A percentile compares a stretch with the other conserved stretches of the same genome.
Evolutionary conservation across 2,888 invertebrate genomes (phyloP).

Genomic region (Incurvaria masculella): DNA sequence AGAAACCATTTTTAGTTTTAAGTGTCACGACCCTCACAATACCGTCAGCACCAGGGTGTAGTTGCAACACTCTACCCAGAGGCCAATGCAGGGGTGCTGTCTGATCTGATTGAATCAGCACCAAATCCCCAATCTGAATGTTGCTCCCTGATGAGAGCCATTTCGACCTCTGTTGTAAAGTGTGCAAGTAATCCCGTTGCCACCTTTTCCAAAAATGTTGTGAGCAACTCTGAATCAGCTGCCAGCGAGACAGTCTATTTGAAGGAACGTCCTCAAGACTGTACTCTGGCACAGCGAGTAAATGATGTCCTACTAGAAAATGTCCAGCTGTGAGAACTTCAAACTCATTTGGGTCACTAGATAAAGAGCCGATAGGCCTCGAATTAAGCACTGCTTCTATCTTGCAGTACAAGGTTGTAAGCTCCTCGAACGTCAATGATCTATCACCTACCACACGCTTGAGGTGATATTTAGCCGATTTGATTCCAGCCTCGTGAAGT

Average conservation of each 20-base stretch:
- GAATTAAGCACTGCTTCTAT: constrained; percentile 12
- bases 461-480: background rate
- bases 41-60: constrained; percentile 12
- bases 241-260: constrained; percentile 11
- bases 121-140: constrained; percentile 6
- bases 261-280: constrained; percentile 5
- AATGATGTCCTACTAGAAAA: constrained; percentile 9
- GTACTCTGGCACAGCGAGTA: constrained; percentile 8
- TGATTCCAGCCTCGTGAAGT: background rate
- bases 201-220: constrained; percentile 16
- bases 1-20: constrained; percentile 5
- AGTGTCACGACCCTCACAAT: constrained; percentile 10
- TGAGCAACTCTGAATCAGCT: constrained; percentile 11
- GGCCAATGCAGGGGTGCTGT: constrained; percentile 9
- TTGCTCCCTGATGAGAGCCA: constrained; percentile 8
- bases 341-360: constrained; percentile 11
- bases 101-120: constrained; percentile 4
- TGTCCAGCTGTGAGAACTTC: constrained; percentile 11
- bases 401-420: constrained; percentile 11
- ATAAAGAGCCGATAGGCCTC: constrained; percentile 9
- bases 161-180: constrained; percentile 14
- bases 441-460: background rate
- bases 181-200: constrained; percentile 15
- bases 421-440: constrained; percentile 13
- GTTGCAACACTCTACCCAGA: constrained; percentile 3